Evolutionary conservation across 2,888 invertebrate species (phyloP), one percentile per base, ranked within the genome.

Genomic region (Dolichopus griseipennis): DNA sequence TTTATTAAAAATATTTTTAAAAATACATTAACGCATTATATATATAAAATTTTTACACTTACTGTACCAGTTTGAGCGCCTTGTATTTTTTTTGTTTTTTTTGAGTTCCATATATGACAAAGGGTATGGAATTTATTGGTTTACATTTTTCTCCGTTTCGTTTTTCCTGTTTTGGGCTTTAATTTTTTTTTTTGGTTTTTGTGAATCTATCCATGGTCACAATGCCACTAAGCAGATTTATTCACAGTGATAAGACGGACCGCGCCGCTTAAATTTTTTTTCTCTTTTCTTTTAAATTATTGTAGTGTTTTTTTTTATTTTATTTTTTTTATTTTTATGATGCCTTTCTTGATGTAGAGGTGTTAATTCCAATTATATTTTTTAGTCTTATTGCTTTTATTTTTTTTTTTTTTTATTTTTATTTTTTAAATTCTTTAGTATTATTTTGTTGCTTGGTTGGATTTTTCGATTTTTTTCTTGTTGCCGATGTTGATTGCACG

Each of bases 221-320:
- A 52, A 52, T 52, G 52, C 52, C 52, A 52, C 52, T 52, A 52
- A 52, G 52, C 52, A 52, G 52, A 52, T 52, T 52, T 52, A 52
- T 52, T 52, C 52, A 52, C 15, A 12, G 52, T 52, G 52, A 52
- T 52, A 52, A 52, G 52, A 52, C n/a, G 41, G 12, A 9, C 41
- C 41, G 52, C 52, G 18, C 52, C 52, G 52, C 52, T 52, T 52
- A 27, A 27, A 27, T 27, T 27, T 41, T 27, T 41, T 41, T 41
- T 41, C 15, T 6, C n/a, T n/a, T n/a, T 41, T 41, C 41, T 1
- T 27, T 27, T 12, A 41, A 41, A 27, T 27, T 27, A 27, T 27
- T 27, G 27, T 27, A 7, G 9, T 41, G 41, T 41, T 52, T 52
- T 52, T 52, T 52, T 52, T 52, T 52, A 18, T 15, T 52, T 52